Conservation (phyloP, 1,140 invertebrate genomes). For the Dreissena rostriformis region DNA sequence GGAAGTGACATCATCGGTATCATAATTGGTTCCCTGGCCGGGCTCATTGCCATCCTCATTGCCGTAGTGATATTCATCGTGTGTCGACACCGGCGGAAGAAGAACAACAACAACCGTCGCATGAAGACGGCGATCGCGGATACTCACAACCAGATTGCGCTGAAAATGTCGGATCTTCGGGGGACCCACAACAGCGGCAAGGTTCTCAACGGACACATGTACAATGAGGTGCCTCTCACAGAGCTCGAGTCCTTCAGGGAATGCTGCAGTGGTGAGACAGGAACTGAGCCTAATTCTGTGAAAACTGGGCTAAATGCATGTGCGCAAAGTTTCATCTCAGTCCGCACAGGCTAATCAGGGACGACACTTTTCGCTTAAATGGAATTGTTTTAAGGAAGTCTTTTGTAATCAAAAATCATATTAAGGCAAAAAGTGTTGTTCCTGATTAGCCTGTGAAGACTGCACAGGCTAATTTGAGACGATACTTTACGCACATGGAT, state of each 20-base stretch:
- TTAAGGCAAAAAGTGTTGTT: no score
- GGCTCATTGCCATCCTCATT: slow-evolving; percentile 88
- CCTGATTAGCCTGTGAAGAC: no score
- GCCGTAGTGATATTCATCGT: slow-evolving; percentile 87
- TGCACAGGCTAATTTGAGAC: no score
- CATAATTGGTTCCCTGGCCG: slow-evolving; percentile 89
- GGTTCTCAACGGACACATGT: slow-evolving; percentile 81
- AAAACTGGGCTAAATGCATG: no score
- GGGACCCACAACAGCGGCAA: slow-evolving; percentile 62
- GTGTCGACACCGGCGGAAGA: slow-evolving; percentile 87
- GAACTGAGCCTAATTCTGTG: no score
- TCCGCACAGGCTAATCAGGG: background rate
- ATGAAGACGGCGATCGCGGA: slow-evolving; percentile 74
- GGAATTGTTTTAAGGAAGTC: no score
- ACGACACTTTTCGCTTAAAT: no score
- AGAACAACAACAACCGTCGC: slow-evolving; percentile 87
- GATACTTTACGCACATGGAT: no score
- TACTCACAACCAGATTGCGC: slow-evolving; percentile 70
- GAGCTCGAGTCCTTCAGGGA: slow-evolving; percentile 76
- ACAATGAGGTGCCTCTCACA: slow-evolving; percentile 81
- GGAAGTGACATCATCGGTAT: slow-evolving; percentile 85
- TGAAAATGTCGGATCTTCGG: slow-evolving; percentile 61
- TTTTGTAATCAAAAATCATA: no score
- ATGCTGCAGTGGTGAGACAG: slow-evolving; percentile 73
- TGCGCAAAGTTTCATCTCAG: background rate